Base-by-base conservation (phyloP, 2,888 invertebrate species). In the Anoncus sp. region DNA sequence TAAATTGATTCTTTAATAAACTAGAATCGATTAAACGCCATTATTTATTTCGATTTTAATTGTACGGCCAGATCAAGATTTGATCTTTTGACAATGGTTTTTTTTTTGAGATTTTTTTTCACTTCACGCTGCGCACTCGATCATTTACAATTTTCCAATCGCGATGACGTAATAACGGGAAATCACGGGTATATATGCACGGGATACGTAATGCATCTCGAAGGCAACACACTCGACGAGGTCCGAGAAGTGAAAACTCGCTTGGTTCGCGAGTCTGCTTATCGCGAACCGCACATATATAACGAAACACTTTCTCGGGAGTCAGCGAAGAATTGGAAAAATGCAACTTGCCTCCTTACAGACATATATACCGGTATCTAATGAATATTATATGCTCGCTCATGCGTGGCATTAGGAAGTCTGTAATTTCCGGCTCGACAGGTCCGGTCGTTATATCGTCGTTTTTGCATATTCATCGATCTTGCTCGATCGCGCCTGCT, bases 241-340 rank as follows among this genome's bases (percentile, higher is more conserved):
- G 55, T 72, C 67, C 75, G 57, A 70, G 78, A 79, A 79, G 78
- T 79, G 78, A 79, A 79, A 79, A 75, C 72, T 79, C 67, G 78
- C 75, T 72, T 31, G 24, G 63, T 43, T 53, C 53, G 40, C 43
- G 69, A 20, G 38, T 49, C 49, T 6, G 70, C 67, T 79, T 79
- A 79, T 79, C 78, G 67, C 59, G 57, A 38, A 45, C 49, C 27
- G 40, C 75, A 2, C 38, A 12, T 22, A 49, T 16, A 71, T 71
- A 75, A 67, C 78, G 75, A 72, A n/a, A 51, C 40, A 72, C 75
- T 79, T 79, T 79, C 79, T 75, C 79, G 75, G 45, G 49, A 71
- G 55, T 59, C 66, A 62, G 14, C 43, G 55, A 55, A 63, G 75
- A 65, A 79, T 75, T 72, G 63, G 38, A 73, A 59, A 73, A 73